Base-by-base conservation (phyloP, 2,113 vertebrate species). In the Megalops atlanticus region DNA sequence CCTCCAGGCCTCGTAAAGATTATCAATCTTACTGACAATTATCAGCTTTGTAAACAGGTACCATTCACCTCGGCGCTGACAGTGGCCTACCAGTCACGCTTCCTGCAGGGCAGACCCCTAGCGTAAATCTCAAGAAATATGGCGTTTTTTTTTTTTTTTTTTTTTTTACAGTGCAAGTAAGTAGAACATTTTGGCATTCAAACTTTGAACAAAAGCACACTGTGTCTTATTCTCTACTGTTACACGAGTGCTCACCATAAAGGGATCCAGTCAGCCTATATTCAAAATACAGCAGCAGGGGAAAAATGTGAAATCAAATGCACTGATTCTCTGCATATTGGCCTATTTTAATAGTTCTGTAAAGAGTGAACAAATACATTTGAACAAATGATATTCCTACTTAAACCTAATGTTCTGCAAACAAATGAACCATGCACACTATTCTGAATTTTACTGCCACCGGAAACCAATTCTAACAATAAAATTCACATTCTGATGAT, bases 11-110 rank as follows among this genome's bases (percentile, higher is more conserved):
- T 27, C 1, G 31, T 27, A 64, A 64, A 64, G 11, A 7, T 64
- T 64, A 64, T 64, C 54, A 31, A n/a, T 64, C 12, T 58, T n/a
- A 5, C 52, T 24, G 16, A 18, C 21, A 11, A 58, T 58, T 58
- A 58, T 58, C 52, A 58, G 52, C 54, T n/a, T 64, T n/a, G 31
- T 64, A 64, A 64, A 64, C 31, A 64, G 54, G 54, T 64, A 64
- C n/a, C 7, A 1, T 64, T 24, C n/a, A 27, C 54, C 3, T 64
- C 31, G 31, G 54, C n/a, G 3, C 8, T 7, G 1, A 8, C 2
- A 27, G n/a, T 27, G 11, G 21, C 31, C 18, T 31, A 31, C 4
- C 2, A n/a, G n/a, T 64, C 1, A 27, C n/a, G 11, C 24, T 27
- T 52, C 31, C n/a, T n/a, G n/a, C n/a, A n/a, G n/a, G n/a, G n/a